Conservation (phyloP, 2,888 invertebrate genomes). For the Amphipyra berbera region DNA sequence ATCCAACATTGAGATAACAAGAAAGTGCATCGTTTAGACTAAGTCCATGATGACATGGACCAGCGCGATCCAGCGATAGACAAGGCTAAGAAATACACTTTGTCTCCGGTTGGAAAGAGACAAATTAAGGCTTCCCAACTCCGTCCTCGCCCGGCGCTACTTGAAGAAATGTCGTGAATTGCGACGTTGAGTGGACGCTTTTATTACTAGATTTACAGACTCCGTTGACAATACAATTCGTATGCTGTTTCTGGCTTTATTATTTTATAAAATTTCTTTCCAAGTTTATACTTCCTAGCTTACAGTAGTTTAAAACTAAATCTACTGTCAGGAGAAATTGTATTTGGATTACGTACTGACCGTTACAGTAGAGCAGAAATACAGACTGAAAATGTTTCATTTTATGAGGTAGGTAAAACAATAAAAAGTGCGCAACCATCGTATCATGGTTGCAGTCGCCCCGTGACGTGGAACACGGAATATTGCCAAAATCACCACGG, state of each 20-base stretch:
- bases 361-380: constrained; percentile 15
- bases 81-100: constrained; percentile 65
- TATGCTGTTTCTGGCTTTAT: constrained; percentile 51
- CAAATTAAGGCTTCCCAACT: constrained; percentile 63
- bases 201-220: constrained; percentile 74
- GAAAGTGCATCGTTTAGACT: constrained; percentile 73
- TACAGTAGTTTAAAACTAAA: constrained; percentile 27
- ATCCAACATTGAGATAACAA: constrained; percentile 71
- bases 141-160: constrained; percentile 58
- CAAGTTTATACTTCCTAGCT: constrained; percentile 31
- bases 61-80: constrained; percentile 63
- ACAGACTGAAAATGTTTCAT: constrained; percentile 48
- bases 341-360: constrained; percentile 24
- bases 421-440: constrained; percentile 45
- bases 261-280: constrained; percentile 41
- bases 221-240: constrained; percentile 60
- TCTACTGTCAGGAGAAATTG: constrained; percentile 15
- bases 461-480: constrained; percentile 63
- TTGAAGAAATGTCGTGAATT: constrained; percentile 70
- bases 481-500: constrained; percentile 80
- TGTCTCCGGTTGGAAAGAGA: constrained; percentile 65
- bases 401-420: constrained; percentile 42
- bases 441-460: constrained; percentile 28
- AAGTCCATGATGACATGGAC: constrained; percentile 67
- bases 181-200: constrained; percentile 72